These are phyloP conservation scores for Spilarctia lutea DNA, from an alignment of 2,888 invertebrate genomes.

Conservation along the genomic window DNA sequence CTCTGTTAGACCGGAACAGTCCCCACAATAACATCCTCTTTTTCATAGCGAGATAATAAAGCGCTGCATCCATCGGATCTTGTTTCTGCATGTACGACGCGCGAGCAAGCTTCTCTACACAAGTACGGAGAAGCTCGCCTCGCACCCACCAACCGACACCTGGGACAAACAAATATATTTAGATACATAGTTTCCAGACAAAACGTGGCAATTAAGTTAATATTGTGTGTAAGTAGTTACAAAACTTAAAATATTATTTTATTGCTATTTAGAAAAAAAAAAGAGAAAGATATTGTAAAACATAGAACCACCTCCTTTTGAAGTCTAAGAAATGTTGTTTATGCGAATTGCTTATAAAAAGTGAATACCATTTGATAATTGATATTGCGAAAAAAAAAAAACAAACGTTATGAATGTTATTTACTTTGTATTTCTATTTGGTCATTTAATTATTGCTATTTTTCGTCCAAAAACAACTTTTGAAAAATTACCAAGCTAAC, in stretches of 20 bases:
- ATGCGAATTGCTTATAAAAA: too few species aligned
- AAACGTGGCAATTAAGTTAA: not conserved
- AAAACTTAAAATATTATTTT: not conserved
- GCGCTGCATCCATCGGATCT: slow-evolving; percentile 98
- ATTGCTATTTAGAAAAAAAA: not conserved
- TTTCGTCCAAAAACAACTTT: not conserved
- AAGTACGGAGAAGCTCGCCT: slow-evolving; percentile 92
- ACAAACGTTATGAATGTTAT: not conserved
- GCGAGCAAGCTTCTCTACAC: slow-evolving; percentile 97
- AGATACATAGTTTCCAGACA: not conserved
- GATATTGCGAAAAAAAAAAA: too few species aligned
- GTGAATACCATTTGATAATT: too few species aligned
- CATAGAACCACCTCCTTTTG: too few species aligned
- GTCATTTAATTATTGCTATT: not conserved
- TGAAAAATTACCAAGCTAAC: slow-evolving; percentile 20
- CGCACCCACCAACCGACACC: slow-evolving; percentile 98
- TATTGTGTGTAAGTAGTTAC: not conserved
- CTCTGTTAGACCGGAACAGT: slow-evolving; percentile 94
- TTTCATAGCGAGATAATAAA: slow-evolving; percentile 99
- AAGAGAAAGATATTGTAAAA: not conserved
- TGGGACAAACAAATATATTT: slow-evolving; percentile 34
- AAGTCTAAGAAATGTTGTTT: too few species aligned
- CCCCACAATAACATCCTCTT: slow-evolving; percentile 99
- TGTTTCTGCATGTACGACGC: slow-evolving; percentile 96
- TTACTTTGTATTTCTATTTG: not conserved